These are phyloP conservation scores for Indicator indicator DNA, from an alignment of 2,113 vertebrate species.

Conservation along the genomic window DNA sequence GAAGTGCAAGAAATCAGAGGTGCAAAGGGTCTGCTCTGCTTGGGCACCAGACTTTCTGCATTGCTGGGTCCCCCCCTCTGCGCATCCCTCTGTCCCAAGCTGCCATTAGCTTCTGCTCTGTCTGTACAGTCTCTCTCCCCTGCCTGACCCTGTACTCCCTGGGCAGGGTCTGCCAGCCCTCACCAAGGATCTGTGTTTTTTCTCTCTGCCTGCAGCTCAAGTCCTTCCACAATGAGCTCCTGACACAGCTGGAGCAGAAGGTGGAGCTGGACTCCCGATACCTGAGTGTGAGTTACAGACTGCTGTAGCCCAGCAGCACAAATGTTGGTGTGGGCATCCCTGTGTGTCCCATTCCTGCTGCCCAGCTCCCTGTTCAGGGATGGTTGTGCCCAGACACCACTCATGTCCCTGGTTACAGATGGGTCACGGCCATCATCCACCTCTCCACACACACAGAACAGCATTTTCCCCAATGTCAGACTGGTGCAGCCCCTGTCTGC, in stretches of 20 bases:
- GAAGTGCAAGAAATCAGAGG: not conserved
- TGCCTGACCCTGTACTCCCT: not conserved
- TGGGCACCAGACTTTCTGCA: not conserved
- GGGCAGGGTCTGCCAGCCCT: not conserved
- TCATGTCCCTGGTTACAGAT: rapidly evolving
- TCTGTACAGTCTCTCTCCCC: not conserved
- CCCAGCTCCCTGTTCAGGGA: rapidly evolving
- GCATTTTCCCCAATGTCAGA: rapidly evolving
- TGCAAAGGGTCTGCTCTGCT: not conserved
- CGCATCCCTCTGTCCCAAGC: not conserved
- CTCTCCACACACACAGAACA: rapidly evolving
- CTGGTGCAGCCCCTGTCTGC: not conserved
- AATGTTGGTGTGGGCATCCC: rapidly evolving
- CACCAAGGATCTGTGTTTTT: rapidly evolving
- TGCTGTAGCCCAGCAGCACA: not conserved
- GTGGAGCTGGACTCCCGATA: constrained; percentile 96
- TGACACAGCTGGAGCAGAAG: constrained; percentile 97
- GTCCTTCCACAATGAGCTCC: constrained; percentile 96
- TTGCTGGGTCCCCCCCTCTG: not conserved
- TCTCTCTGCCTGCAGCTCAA: constrained; percentile 82
- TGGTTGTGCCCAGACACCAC: rapidly evolving
- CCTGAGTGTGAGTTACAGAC: constrained; percentile 87
- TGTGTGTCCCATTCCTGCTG: rapidly evolving
- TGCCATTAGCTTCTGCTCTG: not conserved
- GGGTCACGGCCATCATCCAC: rapidly evolving